A percentile compares a stretch with the other conserved stretches of the same genome.
These are phyloP conservation scores for Pedionomus torquatus DNA, from an alignment of 2,113 vertebrate species.

Conservation along the genomic window DNA sequence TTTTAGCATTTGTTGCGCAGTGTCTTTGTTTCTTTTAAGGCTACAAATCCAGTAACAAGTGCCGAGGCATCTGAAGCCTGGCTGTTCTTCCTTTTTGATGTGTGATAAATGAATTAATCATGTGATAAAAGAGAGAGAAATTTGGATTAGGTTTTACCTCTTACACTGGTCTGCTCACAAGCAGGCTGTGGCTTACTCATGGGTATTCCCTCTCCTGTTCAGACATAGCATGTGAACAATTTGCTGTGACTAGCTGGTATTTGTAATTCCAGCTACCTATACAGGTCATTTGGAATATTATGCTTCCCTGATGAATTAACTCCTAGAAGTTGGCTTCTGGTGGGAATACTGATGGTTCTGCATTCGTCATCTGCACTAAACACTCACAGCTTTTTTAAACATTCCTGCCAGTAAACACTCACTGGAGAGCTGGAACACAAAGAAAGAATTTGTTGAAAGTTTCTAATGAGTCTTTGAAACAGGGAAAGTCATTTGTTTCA, in stretches of 20 bases:
- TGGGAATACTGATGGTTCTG: conserved; percentile 4
- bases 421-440: conserved; percentile 49
- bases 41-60: background rate
- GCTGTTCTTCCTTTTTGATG: background rate
- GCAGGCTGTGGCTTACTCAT: background rate
- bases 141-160: background rate
- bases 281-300: background rate
- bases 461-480: conserved; percentile 34
- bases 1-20: background rate
- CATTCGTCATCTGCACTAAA: background rate
- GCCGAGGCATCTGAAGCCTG: background rate
- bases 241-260: background rate
- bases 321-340: background rate
- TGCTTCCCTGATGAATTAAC: background rate
- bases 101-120: background rate
- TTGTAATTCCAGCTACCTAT: background rate
- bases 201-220: background rate
- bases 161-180: background rate
- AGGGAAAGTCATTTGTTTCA: conserved; percentile 16
- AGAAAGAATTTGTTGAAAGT: conserved; percentile 42
- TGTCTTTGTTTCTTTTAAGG: background rate
- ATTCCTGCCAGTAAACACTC: conserved; percentile 41
- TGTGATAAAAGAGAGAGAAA: background rate
- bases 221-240: background rate
- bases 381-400: conserved; percentile 21